Evolutionary conservation across 2,113 vertebrate species (phyloP), one percentile per base, ranked within the genome.

Genomic region (Dicaeum eximium): DNA sequence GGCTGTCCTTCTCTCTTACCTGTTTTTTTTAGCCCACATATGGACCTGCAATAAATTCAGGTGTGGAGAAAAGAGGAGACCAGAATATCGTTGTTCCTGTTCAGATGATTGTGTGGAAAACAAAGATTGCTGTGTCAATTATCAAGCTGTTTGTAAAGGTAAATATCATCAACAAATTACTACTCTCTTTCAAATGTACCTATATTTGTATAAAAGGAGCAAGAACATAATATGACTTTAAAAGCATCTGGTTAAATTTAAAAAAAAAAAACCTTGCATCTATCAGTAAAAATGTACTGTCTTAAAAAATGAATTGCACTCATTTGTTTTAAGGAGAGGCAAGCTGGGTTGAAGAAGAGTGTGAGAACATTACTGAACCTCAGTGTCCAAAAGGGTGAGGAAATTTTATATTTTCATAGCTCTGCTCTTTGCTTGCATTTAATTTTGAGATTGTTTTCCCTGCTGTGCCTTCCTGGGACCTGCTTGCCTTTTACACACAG

Each of bases 21-120:
- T 95, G 51, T 40, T 86, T 96, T 86, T 96, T 97, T 73, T 72
- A 98, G 98, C 95, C 60, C 91, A 88, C 30, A 97, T 97, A 95
- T 98, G 98, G 98, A 98, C 94, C 38, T 98, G 98, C 80, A 98
- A 91, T 92, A 98, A 98, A 65, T 98, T 98, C 96, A 97, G 98
- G 28, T 98, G 98, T 81, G 98, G 98, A 50, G 98, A 98, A 89
- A 98, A 98, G 88, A 98, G 97, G 33, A n/a, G 97, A 65, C 11
- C 91, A 47, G 96, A 96, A n/a, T 98, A 97, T 93, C 96, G 22
- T 23, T 98, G 98, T 51, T 98, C 98, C 67, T 98, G 98, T 72
- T 97, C 98, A 13, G 98, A 98, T 42, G 98, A 98, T 45, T 98
- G 98, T 81, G 94, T 86, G 62, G 93, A 97, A 51, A 96, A 95